Percentiles rank a stretch among this genome's conserved stretches.
phyloP scores from a whole-genome alignment of 2,888 invertebrate genomes.

The Temnothorax ravouxi region DNA sequence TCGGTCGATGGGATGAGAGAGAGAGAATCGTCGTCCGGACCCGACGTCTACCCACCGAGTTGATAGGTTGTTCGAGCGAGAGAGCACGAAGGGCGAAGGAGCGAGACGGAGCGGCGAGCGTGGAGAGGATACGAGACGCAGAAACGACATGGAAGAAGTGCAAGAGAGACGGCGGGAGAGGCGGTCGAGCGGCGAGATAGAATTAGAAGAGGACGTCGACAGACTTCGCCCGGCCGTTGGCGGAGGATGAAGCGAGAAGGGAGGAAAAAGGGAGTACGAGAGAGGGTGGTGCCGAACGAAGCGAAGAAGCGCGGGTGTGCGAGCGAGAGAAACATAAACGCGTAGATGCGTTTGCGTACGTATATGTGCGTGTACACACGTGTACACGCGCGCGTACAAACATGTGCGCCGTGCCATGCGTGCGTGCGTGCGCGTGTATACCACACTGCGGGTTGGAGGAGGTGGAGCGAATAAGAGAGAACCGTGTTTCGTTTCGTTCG shows the following conservation, averaged over 20 bases:
- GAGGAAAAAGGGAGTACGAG: conserved; percentile 61
- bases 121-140: conserved; percentile 39
- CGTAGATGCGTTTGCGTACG: background rate
- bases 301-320: conserved; percentile 53
- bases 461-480: conserved; percentile 83
- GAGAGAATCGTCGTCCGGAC: conserved; percentile 83
- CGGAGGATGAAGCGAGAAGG: conserved; percentile 61
- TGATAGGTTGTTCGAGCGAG: conserved; percentile 78
- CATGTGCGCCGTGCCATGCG: conserved; percentile 1
- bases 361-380: conserved; percentile 58
- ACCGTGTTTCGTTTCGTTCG: conserved; percentile 82
- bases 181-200: conserved; percentile 80
- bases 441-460: conserved; percentile 68
- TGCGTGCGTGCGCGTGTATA: background rate
- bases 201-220: conserved; percentile 83
- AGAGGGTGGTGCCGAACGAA: conserved; percentile 57
- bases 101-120: conserved; percentile 47
- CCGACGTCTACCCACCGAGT: conserved; percentile 85
- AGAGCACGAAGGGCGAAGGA: conserved; percentile 63
- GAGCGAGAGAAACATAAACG: conserved; percentile 40
- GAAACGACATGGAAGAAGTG: conserved; percentile 58
- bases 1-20: conserved; percentile 86
- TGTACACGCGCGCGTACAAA: background rate
- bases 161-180: conserved; percentile 64
- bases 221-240: conserved; percentile 64